A percentile compares a stretch with the other conserved stretches of the same genome.
phyloP scores from a whole-genome alignment of 2,113 vertebrate genomes.

The human region GRCh38 chr7:69479001-69479500 shows the following conservation, averaged over 20 bases:
- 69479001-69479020: conserved; percentile 31
- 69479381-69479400: neutral
- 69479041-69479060: conserved; percentile 46
- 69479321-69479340: conserved; percentile 21
- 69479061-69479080: conserved; percentile 41
- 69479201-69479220: conserved; percentile 14
- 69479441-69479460: no score
- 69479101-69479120: neutral
- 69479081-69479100: neutral
- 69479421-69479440: no score
- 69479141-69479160: neutral
- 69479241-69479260: neutral
- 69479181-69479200: neutral
- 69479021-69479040: conserved; percentile 53
- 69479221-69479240: neutral
- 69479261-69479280: neutral
- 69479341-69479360: conserved; percentile 52
- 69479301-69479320: conserved; percentile 1
- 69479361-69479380: conserved; percentile 47
- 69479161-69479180: neutral
- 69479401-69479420: no score
- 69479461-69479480: no score
- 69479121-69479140: neutral
- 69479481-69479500: no score
- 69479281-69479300: neutral